These are phyloP conservation scores for Oryzias melastigma DNA, from an alignment of 2,113 vertebrate genomes.

Conservation along the genomic window DNA sequence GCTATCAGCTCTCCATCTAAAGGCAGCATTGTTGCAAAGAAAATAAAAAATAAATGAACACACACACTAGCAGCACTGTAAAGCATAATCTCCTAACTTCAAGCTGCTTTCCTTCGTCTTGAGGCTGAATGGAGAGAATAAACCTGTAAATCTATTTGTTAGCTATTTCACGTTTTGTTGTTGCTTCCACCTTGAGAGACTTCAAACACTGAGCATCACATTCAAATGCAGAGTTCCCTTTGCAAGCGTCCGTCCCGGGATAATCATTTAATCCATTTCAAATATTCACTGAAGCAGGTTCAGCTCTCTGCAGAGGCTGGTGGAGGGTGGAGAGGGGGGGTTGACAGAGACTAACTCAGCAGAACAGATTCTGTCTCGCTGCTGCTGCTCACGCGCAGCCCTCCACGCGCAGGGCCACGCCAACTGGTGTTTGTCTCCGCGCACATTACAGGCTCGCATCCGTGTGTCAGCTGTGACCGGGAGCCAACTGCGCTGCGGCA, in stretches of 20 bases:
- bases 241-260: slow-evolving; percentile 34
- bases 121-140: neutral
- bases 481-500: slow-evolving; percentile 62
- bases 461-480: slow-evolving; percentile 53
- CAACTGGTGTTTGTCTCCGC: slow-evolving; percentile 36
- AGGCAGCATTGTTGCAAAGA: neutral
- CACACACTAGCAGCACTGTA: neutral
- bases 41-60: neutral
- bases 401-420: slow-evolving; percentile 24
- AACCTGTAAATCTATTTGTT: slow-evolving; percentile 4
- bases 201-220: slow-evolving; percentile 18
- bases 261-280: slow-evolving; percentile 60
- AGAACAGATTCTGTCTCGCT: slow-evolving; percentile 62
- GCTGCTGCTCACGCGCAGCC: no score
- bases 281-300: slow-evolving; percentile 54
- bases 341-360: slow-evolving; percentile 37
- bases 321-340: neutral
- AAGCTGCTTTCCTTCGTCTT: neutral
- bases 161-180: neutral
- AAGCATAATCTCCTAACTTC: neutral
- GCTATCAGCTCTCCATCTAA: no score
- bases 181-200: slow-evolving; percentile 7
- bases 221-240: slow-evolving; percentile 22
- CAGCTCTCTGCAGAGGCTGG: slow-evolving; percentile 35
- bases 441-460: slow-evolving; percentile 41